phyloP scores from a whole-genome alignment of 1,140 invertebrate genomes.

The Papilio xuthus region DNA sequence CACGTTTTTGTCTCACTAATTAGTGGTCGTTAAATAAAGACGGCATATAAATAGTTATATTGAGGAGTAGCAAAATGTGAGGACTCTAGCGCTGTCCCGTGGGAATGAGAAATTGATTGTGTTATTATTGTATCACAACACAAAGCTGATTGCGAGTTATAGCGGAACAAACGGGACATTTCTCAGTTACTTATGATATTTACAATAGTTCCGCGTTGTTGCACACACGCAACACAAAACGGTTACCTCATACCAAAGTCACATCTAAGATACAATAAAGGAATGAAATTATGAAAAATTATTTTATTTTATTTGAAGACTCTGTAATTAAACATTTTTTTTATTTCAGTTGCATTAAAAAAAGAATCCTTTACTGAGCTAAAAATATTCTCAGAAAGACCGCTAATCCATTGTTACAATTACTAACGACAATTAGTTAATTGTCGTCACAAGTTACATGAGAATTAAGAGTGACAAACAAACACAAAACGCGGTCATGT shows the following conservation, averaged over 20 bases:
- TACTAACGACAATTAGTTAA: slow-evolving; percentile 5
- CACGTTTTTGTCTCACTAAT: slow-evolving; percentile 48
- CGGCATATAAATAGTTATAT: slow-evolving; percentile 9
- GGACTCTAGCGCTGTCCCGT: slow-evolving; percentile 20
- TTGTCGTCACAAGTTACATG: background rate
- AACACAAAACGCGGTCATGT: background rate
- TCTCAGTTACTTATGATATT: slow-evolving; percentile 11
- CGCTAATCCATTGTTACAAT: no score
- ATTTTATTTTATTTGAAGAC: no score
- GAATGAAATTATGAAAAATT: no score
- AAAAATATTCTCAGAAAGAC: no score
- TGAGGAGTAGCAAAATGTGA: background rate
- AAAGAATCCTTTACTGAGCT: background rate
- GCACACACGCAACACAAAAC: background rate
- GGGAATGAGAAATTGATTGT: slow-evolving; percentile 30
- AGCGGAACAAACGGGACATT: background rate
- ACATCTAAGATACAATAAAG: background rate
- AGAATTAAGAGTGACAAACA: background rate
- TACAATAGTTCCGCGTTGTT: background rate
- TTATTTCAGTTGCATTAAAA: no score
- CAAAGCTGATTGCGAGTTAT: slow-evolving; percentile 12
- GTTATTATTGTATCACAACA: slow-evolving; percentile 1
- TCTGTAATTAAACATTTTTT: no score
- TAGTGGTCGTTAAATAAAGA: slow-evolving; percentile 47
- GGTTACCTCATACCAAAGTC: background rate